Conservation (phyloP, 2,888 invertebrate species). For the Ophion slaviceki region DNA sequence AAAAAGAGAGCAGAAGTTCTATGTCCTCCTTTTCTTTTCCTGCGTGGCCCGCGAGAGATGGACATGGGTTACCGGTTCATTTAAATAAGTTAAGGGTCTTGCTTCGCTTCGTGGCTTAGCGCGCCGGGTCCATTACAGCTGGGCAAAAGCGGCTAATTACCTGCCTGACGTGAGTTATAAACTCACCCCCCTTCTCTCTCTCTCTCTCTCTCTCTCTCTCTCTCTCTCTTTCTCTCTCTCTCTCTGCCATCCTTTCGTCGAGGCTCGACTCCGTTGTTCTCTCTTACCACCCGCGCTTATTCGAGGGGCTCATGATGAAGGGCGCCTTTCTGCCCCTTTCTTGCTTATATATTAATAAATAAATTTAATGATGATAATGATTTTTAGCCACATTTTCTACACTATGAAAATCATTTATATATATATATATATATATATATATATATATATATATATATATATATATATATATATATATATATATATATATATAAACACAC, state of each 20-base stretch:
- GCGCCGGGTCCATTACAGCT: slow-evolving; percentile 83
- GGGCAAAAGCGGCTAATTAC: slow-evolving; percentile 82
- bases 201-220: slow-evolving; percentile 40
- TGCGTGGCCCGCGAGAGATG: slow-evolving; percentile 74
- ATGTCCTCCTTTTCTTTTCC: slow-evolving; percentile 76
- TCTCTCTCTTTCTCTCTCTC: slow-evolving; percentile 40
- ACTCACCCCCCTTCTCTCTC: slow-evolving; percentile 72
- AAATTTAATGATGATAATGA: no score
- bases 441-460: no score
- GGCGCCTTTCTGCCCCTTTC: background rate
- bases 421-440: background rate
- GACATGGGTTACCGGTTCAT: slow-evolving; percentile 83
- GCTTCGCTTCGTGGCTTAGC: slow-evolving; percentile 79
- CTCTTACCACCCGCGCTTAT: slow-evolving; percentile 61
- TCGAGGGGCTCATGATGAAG: background rate
- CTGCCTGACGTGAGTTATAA: slow-evolving; percentile 84
- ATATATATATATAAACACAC: no score
- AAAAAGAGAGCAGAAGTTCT: no score
- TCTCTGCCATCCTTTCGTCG: slow-evolving; percentile 31
- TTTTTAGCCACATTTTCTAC: slow-evolving; percentile 62
- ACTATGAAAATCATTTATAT: background rate
- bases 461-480: no score
- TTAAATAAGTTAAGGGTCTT: slow-evolving; percentile 84
- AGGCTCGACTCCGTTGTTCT: slow-evolving; percentile 23
- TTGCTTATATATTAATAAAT: no score